Percentiles rank a stretch among this genome's conserved stretches.
Conservation (phyloP, 2,797 vertebrate genomes). For the Spatula versicolor region DNA sequence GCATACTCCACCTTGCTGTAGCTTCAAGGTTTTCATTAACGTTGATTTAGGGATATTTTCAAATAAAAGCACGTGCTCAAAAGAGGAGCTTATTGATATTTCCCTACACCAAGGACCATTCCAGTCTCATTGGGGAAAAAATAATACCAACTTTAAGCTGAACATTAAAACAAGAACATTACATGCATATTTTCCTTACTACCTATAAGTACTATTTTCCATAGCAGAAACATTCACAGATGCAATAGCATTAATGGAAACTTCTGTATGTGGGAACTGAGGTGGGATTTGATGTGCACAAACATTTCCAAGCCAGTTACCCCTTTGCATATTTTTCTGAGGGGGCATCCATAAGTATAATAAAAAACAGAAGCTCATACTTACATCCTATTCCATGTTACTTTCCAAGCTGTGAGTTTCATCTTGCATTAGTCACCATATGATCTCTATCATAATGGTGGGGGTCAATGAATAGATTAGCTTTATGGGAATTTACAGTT, state of each 20-base stretch:
- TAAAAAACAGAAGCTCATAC: slow-evolving; percentile 99
- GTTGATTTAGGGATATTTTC: slow-evolving; percentile 38
- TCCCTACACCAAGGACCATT: slow-evolving; percentile 55
- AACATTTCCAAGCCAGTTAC: slow-evolving; percentile 90
- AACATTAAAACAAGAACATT: slow-evolving; percentile 73
- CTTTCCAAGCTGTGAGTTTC: slow-evolving; percentile 99
- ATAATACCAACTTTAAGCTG: slow-evolving; percentile 61
- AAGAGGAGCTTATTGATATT: slow-evolving; percentile 40
- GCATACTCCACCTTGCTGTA: slow-evolving; percentile 43
- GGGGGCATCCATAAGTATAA: slow-evolving; percentile 99
- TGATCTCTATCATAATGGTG: slow-evolving; percentile 99
- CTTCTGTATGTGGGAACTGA: slow-evolving; percentile 76
- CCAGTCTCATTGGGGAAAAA: slow-evolving; percentile 42
- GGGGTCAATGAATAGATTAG: slow-evolving; percentile 99
- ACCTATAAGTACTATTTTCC: slow-evolving; percentile 60
- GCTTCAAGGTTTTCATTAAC: slow-evolving; percentile 35
- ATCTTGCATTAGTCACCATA: slow-evolving; percentile 99
- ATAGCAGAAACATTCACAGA: slow-evolving; percentile 75
- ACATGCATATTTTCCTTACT: slow-evolving; percentile 75
- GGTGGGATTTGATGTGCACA: slow-evolving; percentile 75
- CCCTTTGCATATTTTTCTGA: slow-evolving; percentile 97
- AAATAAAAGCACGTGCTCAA: slow-evolving; percentile 9
- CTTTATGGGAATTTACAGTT: slow-evolving; percentile 99
- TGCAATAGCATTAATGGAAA: slow-evolving; percentile 75
- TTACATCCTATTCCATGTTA: slow-evolving; percentile 99